Conservation (phyloP, 2,113 vertebrate species). For the Pitta sordida region DNA sequence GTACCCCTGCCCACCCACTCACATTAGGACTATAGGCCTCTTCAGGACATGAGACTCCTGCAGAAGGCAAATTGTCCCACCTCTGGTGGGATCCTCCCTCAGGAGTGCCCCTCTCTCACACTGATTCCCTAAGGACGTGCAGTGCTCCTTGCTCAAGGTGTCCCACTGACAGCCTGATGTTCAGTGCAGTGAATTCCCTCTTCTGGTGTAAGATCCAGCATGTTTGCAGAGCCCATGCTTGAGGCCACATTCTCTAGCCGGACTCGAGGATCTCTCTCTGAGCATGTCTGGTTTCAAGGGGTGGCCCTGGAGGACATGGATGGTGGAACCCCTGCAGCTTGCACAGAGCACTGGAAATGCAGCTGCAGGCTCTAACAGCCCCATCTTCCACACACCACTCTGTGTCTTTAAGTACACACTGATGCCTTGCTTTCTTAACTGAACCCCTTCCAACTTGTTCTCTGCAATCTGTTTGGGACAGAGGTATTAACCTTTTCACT, state of each 20-base stretch:
- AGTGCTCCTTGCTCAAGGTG: background rate
- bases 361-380: background rate
- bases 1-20: background rate
- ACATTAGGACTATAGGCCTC: background rate
- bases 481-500: background rate
- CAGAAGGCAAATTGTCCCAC: background rate
- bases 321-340: background rate
- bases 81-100: background rate
- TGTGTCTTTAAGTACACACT: accelerated
- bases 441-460: accelerated
- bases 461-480: background rate
- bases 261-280: background rate
- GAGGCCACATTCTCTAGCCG: background rate
- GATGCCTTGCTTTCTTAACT: background rate
- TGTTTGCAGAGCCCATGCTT: background rate
- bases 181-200: background rate
- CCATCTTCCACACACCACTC: background rate
- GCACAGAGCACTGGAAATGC: background rate
- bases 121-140: accelerated
- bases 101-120: accelerated
- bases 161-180: background rate
- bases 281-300: background rate
- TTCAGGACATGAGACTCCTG: background rate
- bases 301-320: accelerated
- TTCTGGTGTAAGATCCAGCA: background rate